These are phyloP conservation scores for Neosilurus mollespiculum DNA, from an alignment of 2,797 vertebrate species.

Conservation along the genomic window DNA sequence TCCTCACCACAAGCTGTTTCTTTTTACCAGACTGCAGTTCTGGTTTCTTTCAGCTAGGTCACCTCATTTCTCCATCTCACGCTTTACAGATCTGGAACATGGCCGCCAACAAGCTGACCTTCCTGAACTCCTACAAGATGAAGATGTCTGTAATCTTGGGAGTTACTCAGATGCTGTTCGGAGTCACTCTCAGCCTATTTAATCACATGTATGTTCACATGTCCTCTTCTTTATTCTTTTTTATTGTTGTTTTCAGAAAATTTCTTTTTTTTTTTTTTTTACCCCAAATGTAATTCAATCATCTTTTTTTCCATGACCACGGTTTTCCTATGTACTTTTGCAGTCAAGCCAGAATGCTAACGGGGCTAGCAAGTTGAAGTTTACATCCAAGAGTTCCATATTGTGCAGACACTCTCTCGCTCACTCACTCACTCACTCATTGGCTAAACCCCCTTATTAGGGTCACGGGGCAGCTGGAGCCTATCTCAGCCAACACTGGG, in stretches of 20 bases:
- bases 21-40: not conserved
- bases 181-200: conserved; percentile 79
- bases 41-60: not conserved
- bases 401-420: not conserved
- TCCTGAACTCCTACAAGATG: conserved; percentile 99
- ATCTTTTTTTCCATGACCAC: not conserved
- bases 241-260: no score
- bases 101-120: conserved; percentile 90
- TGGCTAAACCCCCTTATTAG: no score
- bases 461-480: no score
- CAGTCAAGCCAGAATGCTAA: not conserved
- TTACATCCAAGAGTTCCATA: not conserved
- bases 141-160: conserved; percentile 97
- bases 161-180: conserved; percentile 94
- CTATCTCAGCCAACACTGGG: no score
- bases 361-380: not conserved
- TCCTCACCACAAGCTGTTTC: not conserved
- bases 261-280: not conserved
- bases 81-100: conserved; percentile 91
- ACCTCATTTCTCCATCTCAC: not conserved
- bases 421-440: no score
- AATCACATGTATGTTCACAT: conserved; percentile 73
- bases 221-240: not conserved
- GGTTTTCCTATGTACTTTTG: not conserved
- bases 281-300: not conserved